These are phyloP conservation scores for Equus quagga DNA, from an alignment of 2,113 vertebrate species.

Conservation along the genomic window DNA sequence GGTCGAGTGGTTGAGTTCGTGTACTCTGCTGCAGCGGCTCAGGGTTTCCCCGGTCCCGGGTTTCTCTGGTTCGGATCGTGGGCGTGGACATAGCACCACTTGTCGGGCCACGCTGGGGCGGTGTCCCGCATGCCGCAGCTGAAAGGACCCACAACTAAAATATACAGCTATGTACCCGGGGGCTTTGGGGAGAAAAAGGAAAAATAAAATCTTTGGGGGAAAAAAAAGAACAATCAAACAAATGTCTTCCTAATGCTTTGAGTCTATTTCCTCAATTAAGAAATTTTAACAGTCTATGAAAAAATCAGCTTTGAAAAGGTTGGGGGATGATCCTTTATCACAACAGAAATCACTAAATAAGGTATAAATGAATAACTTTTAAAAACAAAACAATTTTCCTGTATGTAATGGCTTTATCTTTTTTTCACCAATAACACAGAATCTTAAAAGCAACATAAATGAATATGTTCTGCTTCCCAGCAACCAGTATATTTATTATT, in stretches of 20 bases:
- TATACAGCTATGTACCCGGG: too few relatives aligned
- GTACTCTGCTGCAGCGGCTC: too few relatives aligned
- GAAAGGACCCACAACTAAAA: too few relatives aligned
- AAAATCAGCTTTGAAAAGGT: background rate
- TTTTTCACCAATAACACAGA: conserved; percentile 42
- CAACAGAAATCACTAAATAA: background rate
- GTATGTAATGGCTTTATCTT: background rate
- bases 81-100: too few relatives aligned
- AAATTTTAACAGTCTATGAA: background rate
- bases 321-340: background rate
- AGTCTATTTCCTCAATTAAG: conserved; percentile 11
- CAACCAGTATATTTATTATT: background rate
- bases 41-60: too few relatives aligned
- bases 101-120: too few relatives aligned
- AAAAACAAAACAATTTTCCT: background rate
- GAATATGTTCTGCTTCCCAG: conserved; percentile 7
- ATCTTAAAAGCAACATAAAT: conserved; percentile 48
- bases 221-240: conserved; percentile 25
- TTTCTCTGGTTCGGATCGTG: too few relatives aligned
- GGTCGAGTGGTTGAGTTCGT: too few relatives aligned
- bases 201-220: too few relatives aligned
- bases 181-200: too few relatives aligned
- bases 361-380: background rate
- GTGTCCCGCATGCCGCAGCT: too few relatives aligned
- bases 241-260: background rate